Conservation (phyloP, 2,113 vertebrate species). For the Cyanocitta stelleri region DNA sequence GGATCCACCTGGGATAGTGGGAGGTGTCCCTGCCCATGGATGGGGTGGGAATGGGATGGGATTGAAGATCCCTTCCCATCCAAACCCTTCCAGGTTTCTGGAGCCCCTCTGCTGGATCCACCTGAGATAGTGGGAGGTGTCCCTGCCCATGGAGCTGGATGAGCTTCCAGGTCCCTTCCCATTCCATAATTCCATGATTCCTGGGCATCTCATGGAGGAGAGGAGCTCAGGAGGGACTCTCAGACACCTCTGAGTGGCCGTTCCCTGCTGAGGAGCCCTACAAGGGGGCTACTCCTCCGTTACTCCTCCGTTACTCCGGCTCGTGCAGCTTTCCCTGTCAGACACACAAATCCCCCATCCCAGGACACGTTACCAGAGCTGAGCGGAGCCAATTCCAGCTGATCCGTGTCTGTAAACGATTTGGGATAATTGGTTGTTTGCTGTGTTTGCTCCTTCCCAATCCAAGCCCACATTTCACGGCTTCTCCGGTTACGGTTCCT, state of each 20-base stretch:
- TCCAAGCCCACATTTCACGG: not conserved
- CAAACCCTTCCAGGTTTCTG: too few relatives aligned
- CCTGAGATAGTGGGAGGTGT: too few relatives aligned
- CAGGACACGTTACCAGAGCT: not conserved
- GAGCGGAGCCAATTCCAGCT: not conserved
- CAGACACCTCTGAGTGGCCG: not conserved
- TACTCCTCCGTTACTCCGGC: not conserved
- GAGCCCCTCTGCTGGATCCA: too few relatives aligned
- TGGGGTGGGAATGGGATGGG: too few relatives aligned
- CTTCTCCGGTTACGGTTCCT: not conserved
- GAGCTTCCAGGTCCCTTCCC: too few relatives aligned
- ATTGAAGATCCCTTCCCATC: too few relatives aligned
- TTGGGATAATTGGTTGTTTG: not conserved
- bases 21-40: not conserved
- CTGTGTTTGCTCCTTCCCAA: not conserved
- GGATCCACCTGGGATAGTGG: not conserved
- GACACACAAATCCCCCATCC: not conserved
- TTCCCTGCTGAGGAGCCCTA: too few relatives aligned
- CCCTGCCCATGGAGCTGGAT: too few relatives aligned
- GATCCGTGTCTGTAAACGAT: not conserved
- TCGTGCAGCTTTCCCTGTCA: too few relatives aligned
- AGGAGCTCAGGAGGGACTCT: not conserved
- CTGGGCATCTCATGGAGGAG: not conserved
- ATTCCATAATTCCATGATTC: not conserved
- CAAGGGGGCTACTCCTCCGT: too few relatives aligned